phyloP scores from a whole-genome alignment of 37 sponge, comb jelly and placozoan species.

The Halichondria panicea region DNA sequence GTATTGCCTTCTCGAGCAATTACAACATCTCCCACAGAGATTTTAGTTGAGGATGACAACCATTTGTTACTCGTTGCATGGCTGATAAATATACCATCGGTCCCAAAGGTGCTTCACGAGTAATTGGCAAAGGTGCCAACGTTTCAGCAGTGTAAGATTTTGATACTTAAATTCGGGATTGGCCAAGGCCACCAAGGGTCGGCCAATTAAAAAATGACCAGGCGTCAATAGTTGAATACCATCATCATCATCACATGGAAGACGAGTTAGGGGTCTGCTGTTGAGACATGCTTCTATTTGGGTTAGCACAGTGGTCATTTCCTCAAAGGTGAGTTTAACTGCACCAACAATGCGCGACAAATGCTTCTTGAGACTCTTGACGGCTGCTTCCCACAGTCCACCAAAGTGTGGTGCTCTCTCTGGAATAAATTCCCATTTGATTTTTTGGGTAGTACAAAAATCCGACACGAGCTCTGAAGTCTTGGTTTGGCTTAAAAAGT shows the following conservation, averaged over 20 bases:
- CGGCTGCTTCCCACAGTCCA: slow-evolving; percentile 32
- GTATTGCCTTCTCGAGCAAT: slow-evolving; percentile 2
- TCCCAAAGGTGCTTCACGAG: slow-evolving; percentile 38
- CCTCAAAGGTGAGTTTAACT: slow-evolving; percentile 40
- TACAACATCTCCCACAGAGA: slow-evolving; percentile 23
- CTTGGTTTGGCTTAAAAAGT: too few species aligned
- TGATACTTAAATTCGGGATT: slow-evolving; percentile 5
- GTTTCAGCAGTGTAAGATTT: slow-evolving; percentile 17
- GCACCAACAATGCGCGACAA: background rate
- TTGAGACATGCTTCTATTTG: slow-evolving; percentile 39
- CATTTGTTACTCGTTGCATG: slow-evolving; percentile 28
- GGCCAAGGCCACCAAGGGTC: slow-evolving; percentile 9
- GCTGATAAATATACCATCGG: slow-evolving; percentile 20
- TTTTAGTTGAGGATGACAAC: slow-evolving; percentile 7
- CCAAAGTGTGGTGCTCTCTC: slow-evolving; percentile 32
- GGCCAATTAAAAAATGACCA: slow-evolving; percentile 45
- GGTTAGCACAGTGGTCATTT: slow-evolving; percentile 19
- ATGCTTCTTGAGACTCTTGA: slow-evolving; percentile 25
- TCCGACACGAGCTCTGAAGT: too few species aligned
- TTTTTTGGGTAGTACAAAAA: slow-evolving; percentile 18
- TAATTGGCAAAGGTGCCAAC: slow-evolving; percentile 33
- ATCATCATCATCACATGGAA: slow-evolving; percentile 16
- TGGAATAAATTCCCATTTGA: slow-evolving; percentile 28
- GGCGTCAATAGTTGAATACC: slow-evolving; percentile 28
- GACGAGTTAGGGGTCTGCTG: slow-evolving; percentile 31